Evolutionary conservation across 2,797 vertebrate species (phyloP).

Genomic region (Anguilla anguilla): DNA sequence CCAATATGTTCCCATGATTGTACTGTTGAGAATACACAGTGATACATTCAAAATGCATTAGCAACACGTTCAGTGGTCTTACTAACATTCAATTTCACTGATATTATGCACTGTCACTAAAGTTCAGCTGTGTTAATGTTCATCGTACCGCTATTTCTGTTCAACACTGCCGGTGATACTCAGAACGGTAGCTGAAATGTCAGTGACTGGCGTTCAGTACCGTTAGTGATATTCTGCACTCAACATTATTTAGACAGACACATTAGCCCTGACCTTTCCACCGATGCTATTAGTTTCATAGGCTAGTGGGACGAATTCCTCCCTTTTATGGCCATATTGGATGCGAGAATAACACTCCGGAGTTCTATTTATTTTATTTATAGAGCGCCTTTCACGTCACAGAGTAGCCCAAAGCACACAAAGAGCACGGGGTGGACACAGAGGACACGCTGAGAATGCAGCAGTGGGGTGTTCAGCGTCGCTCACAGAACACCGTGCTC

Average conservation of each 20-base stretch:
- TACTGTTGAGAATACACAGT: neutral
- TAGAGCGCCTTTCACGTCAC: neutral
- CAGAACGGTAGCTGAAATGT: neutral
- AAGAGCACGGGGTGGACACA: neutral
- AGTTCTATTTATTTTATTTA: neutral
- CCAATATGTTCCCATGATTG: neutral
- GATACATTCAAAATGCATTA: too few species aligned
- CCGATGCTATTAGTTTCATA: neutral
- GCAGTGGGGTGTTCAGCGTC: neutral
- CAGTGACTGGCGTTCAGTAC: neutral
- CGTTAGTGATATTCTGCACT: neutral
- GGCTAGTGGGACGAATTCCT: neutral
- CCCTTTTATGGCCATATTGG: neutral
- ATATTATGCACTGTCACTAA: neutral
- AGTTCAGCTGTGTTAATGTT: neutral
- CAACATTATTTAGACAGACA: neutral
- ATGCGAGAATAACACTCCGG: neutral
- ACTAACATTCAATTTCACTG: neutral
- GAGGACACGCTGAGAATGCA: too few species aligned
- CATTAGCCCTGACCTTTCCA: neutral
- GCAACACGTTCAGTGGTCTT: neutral
- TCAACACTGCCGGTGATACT: neutral
- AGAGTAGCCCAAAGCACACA: neutral
- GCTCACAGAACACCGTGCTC: neutral
- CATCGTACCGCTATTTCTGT: neutral